Conservation (phyloP, 1,140 invertebrate species). For the Heliothis subflexa region DNA sequence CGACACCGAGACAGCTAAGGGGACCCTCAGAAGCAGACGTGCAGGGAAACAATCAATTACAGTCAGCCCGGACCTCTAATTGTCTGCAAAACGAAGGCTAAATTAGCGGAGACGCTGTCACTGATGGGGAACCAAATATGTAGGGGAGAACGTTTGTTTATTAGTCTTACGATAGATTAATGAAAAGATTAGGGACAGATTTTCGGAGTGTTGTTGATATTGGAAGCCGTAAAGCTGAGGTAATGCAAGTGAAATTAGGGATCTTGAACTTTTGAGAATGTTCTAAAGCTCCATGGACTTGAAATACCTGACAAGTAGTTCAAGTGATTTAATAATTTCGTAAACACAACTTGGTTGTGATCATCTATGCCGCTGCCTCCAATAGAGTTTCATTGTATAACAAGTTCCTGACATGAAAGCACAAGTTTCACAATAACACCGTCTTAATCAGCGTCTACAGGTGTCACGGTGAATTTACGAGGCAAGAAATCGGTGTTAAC, state of each 20-base stretch:
- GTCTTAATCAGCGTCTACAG: constrained; percentile 26
- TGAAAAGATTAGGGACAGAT: constrained; percentile 38
- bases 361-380: not conserved
- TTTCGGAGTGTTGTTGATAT: constrained; percentile 15
- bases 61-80: constrained; percentile 41
- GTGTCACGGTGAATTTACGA: constrained; percentile 20
- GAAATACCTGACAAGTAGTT: too few species aligned
- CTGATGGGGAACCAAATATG: constrained; percentile 46
- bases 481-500: constrained; percentile 25
- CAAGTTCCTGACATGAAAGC: not conserved
- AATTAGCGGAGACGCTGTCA: constrained; percentile 52
- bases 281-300: too few species aligned
- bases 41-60: constrained; percentile 47
- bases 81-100: constrained; percentile 46
- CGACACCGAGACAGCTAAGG: constrained; percentile 9
- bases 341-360: too few species aligned
- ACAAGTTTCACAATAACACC: constrained; percentile 5
- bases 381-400: not conserved
- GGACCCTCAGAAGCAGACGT: constrained; percentile 25
- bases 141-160: constrained; percentile 44
- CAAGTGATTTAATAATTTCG: not conserved
- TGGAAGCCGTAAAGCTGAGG: not conserved
- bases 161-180: constrained; percentile 36
- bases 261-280: not conserved
- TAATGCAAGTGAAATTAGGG: constrained; percentile 17